Evolutionary conservation across 1,140 invertebrate species (phyloP), one percentile per base, ranked within the genome.

Genomic region (Zaprionus vittiger): DNA sequence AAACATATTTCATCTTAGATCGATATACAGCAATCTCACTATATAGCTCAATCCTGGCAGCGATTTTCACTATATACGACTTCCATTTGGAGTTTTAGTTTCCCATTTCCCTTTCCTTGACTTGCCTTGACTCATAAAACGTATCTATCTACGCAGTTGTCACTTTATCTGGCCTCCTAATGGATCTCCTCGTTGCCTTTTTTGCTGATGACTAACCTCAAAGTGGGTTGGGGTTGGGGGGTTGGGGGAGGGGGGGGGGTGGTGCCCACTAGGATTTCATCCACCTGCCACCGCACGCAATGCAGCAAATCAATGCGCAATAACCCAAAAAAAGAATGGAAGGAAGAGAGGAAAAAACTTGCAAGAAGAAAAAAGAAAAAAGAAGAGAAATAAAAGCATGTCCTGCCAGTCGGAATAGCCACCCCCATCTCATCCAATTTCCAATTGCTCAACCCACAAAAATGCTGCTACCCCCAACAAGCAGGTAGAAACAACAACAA

Each of bases 301-400:
- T 78, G 78, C 60, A 69, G 73, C 63, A 82, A 85, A 86, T 79
- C 77, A 79, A 79, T 79, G 77, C 77, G 77, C 68, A 79, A 72
- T 79, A 28, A 60, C 62, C 20, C n/a, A 71, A 38, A 60, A 70
- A 68, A 37, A 28, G n/a, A 38, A 28, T 38, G 20, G 20, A 72
- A 24, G 14, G 14, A 20, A 57, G 17, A 31, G 61, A 61, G 22
- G 1, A 59, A 28, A 37, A 34, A 62, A 74, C 41, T 20, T 15
- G 15, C 52, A 55, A 59, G 17, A 49, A 26, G 60, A 38, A 57
- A 63, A 28, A 31, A 55, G 41, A 47, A n/a, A 4, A 17, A 68
- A 60, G 37, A 17, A 56, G 31, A 56, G 44, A 60, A 37, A 14
- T 17, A 52, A 52, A 22, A 69, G 20, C 68, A 62, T 69, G 66